phyloP scores from a whole-genome alignment of 2,888 invertebrate genomes.

The Caenorhabditis sinica region DNA sequence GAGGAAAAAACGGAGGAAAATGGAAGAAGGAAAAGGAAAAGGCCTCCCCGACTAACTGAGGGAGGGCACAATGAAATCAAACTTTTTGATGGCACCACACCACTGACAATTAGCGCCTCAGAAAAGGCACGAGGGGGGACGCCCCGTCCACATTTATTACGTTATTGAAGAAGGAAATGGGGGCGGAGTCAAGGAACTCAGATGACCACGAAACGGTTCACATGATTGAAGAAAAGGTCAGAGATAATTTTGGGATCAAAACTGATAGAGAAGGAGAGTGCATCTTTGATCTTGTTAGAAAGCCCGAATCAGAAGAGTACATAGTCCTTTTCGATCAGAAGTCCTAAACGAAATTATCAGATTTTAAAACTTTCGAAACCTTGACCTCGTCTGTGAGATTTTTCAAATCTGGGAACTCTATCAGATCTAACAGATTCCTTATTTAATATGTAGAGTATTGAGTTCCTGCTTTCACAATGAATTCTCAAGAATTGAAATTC shows the following conservation, averaged over 20 bases:
- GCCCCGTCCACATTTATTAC: conserved; percentile 15
- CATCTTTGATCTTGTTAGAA: background rate
- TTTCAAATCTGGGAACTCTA: no score
- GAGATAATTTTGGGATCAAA: background rate
- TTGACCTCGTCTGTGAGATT: no score
- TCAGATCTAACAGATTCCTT: no score
- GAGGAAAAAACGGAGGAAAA: conserved; percentile 30
- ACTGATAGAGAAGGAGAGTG: conserved; percentile 1
- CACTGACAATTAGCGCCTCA: conserved; percentile 54
- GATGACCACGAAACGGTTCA: conserved; percentile 21
- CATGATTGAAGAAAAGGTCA: conserved; percentile 10
- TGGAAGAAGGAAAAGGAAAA: conserved; percentile 10
- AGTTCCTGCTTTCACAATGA: no score
- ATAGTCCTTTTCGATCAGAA: background rate
- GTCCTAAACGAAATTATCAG: background rate
- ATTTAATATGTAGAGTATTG: no score
- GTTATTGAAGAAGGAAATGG: conserved; percentile 25
- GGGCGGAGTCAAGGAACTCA: background rate
- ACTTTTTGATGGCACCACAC: conserved; percentile 59
- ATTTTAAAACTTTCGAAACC: no score
- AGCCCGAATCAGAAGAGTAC: background rate
- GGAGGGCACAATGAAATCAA: conserved; percentile 56
- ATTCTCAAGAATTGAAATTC: no score
- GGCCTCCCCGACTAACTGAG: conserved; percentile 2
- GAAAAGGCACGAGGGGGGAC: conserved; percentile 37